A percentile compares a stretch with the other conserved stretches of the same genome.
Evolutionary conservation across 1,140 invertebrate genomes (phyloP).

Genomic region (Cydia amplana): DNA sequence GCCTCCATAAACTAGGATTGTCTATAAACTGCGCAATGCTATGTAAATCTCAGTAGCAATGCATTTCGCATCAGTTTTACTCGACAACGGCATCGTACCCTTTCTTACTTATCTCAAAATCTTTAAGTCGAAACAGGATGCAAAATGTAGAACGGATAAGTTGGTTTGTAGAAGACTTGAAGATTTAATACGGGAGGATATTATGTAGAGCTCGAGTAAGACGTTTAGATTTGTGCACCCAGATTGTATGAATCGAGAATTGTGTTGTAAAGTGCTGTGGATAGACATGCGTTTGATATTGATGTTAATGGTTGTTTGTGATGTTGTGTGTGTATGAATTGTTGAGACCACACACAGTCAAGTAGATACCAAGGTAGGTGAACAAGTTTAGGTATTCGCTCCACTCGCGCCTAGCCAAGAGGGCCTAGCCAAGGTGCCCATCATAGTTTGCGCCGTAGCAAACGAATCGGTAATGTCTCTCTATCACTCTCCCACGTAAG

Average conservation of each 20-base stretch:
- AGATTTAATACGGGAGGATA: slow-evolving; percentile 23
- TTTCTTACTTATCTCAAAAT: not conserved
- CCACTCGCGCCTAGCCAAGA: too few relatives aligned
- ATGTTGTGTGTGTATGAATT: slow-evolving; percentile 1
- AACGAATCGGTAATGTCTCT: too few relatives aligned
- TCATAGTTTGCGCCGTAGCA: too few relatives aligned
- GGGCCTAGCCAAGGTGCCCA: too few relatives aligned
- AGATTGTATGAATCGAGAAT: slow-evolving; percentile 28
- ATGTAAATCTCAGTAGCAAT: slow-evolving; percentile 34
- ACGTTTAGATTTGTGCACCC: slow-evolving; percentile 28
- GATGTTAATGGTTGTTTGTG: slow-evolving; percentile 8
- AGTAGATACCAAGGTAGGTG: too few relatives aligned
- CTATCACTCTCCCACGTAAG: too few relatives aligned
- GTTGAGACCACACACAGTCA: not conserved
- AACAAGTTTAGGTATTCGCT: too few relatives aligned
- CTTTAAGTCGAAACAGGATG: not conserved
- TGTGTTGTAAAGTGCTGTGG: slow-evolving; percentile 20
- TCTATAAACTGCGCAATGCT: slow-evolving; percentile 35
- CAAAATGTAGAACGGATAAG: not conserved
- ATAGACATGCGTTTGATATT: not conserved
- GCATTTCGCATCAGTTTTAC: not conserved
- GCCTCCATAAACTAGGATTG: slow-evolving; percentile 41
- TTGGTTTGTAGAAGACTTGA: not conserved
- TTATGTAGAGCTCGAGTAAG: slow-evolving; percentile 26
- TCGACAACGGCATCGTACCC: not conserved